A percentile compares a stretch with the other conserved stretches of the same genome.
Evolutionary conservation across 2,888 invertebrate genomes (phyloP).

Genomic region (Lampropteryx suffumata): DNA sequence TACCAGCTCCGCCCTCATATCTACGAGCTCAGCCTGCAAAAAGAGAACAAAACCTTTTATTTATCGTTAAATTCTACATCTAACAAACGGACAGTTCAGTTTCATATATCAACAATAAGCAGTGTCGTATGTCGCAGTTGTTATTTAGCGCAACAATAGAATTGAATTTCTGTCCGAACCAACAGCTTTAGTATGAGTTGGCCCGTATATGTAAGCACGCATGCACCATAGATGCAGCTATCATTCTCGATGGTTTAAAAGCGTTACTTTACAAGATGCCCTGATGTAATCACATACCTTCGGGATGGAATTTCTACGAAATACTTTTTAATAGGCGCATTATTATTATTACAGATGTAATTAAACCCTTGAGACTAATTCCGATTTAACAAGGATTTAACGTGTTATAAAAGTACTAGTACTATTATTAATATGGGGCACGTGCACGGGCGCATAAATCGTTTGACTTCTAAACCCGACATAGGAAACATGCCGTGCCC

Average conservation of each 20-base stretch:
- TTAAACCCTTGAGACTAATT: slow-evolving; percentile 64
- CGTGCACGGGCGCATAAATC: slow-evolving; percentile 64
- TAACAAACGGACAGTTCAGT: slow-evolving; percentile 46
- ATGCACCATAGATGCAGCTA: neutral
- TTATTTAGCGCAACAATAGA: slow-evolving; percentile 61
- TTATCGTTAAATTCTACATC: slow-evolving; percentile 41
- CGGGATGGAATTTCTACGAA: neutral
- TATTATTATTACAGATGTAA: neutral
- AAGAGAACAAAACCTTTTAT: slow-evolving; percentile 42
- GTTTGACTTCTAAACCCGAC: slow-evolving; percentile 58
- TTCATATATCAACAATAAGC: slow-evolving; percentile 59
- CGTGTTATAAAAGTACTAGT: slow-evolving; percentile 17
- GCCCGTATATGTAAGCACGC: neutral
- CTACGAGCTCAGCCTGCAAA: slow-evolving; percentile 89
- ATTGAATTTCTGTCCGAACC: slow-evolving; percentile 59
- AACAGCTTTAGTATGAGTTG: slow-evolving; percentile 40
- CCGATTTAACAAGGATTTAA: slow-evolving; percentile 64
- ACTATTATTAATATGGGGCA: slow-evolving; percentile 26
- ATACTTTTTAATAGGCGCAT: too few species aligned
- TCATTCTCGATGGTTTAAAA: neutral
- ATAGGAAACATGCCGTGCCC: slow-evolving; percentile 25
- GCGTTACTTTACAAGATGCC: too few species aligned
- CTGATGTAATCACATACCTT: too few species aligned
- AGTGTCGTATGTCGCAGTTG: slow-evolving; percentile 57
- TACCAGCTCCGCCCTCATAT: slow-evolving; percentile 88